Conservation (phyloP, 2,888 invertebrate genomes). For the Cenopis cana region DNA sequence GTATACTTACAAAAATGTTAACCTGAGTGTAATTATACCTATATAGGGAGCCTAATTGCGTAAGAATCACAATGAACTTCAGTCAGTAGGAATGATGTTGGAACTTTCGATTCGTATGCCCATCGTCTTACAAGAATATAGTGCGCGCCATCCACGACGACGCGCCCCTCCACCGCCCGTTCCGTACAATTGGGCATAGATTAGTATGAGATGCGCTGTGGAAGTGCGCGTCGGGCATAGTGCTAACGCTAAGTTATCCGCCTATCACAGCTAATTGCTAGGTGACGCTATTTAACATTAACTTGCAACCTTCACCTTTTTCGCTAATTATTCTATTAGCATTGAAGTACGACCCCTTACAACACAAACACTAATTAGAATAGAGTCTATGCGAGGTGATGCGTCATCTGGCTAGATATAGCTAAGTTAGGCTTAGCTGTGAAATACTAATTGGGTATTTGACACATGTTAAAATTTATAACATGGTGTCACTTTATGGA, state of each 20-base stretch:
- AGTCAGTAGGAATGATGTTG: background rate
- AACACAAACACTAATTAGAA: slow-evolving; percentile 29
- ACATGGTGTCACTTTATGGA: no score
- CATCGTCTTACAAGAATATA: no score
- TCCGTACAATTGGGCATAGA: no score
- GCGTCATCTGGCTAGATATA: background rate
- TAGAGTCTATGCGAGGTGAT: slow-evolving; percentile 3
- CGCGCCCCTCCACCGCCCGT: no score
- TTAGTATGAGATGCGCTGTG: no score
- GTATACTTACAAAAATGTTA: no score
- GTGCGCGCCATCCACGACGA: no score
- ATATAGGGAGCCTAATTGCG: background rate
- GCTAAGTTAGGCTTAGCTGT: background rate
- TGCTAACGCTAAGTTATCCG: background rate
- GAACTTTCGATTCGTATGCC: background rate
- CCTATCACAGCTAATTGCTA: background rate
- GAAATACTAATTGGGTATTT: background rate
- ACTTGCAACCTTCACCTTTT: slow-evolving; percentile 36
- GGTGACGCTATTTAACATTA: slow-evolving; percentile 19
- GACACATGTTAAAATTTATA: no score
- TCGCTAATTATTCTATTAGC: slow-evolving; percentile 24
- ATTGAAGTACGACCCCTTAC: slow-evolving; percentile 23
- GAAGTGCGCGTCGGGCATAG: no score
- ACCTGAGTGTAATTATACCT: no score
- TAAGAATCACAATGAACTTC: background rate